Conservation (phyloP, 2,888 invertebrate genomes). For the Sepiola atlantica region DNA sequence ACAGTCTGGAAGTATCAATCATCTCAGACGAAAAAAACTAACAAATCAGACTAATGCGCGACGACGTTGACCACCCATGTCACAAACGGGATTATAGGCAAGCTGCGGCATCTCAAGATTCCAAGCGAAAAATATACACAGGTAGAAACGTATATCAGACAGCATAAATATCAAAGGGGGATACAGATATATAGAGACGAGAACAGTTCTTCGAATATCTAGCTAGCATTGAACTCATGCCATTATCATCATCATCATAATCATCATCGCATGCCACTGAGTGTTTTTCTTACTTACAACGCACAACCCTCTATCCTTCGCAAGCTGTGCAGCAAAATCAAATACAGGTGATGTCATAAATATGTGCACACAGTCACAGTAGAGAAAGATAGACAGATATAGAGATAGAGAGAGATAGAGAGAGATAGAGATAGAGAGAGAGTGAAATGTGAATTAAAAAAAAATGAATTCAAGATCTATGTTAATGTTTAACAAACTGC, state of each 20-base stretch:
- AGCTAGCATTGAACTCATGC: conserved; percentile 44
- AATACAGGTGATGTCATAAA: conserved; percentile 47
- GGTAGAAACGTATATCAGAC: neutral
- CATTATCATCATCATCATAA: neutral
- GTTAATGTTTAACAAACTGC: conserved; percentile 42
- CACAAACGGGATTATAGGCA: conserved; percentile 33
- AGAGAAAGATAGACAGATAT: conserved; percentile 34
- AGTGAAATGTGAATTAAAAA: conserved; percentile 43
- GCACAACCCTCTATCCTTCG: conserved; percentile 48
- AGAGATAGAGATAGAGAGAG: conserved; percentile 33
- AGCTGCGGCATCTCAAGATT: conserved; percentile 37
- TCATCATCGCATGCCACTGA: conserved; percentile 46
- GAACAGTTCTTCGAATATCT: conserved; percentile 42
- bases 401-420: neutral
- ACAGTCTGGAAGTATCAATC: conserved; percentile 25
- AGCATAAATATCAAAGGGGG: conserved; percentile 23
- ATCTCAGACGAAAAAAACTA: conserved; percentile 42
- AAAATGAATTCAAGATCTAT: conserved; percentile 46
- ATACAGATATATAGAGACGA: conserved; percentile 37
- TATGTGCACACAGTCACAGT: conserved; percentile 47
- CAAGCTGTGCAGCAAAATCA: conserved; percentile 47
- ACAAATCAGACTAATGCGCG: conserved; percentile 40
- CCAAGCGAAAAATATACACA: conserved; percentile 42
- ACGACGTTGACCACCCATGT: conserved; percentile 2
- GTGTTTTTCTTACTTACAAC: conserved; percentile 47